Base-by-base conservation (phyloP, 2,113 vertebrate species). In the Actenoides lindsayi region DNA sequence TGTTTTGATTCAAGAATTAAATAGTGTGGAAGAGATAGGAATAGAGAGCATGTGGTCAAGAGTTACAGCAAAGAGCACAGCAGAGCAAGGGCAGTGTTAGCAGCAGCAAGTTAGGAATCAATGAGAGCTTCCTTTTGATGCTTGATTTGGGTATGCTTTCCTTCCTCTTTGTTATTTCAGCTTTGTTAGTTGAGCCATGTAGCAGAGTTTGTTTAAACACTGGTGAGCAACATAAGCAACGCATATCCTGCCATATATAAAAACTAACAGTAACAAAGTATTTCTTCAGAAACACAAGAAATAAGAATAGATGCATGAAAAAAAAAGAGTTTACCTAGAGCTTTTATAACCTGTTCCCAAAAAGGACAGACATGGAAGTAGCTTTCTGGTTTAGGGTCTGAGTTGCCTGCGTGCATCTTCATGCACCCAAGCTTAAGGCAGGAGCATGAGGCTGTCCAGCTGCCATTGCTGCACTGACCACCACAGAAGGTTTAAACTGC, bases 391-490 rank as follows among this genome's bases (percentile, higher is more conserved):
- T 71, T 78, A 37, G 53, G 7, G 13, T 35, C 53, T 62, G 11
- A 4, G 9, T 57, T 60, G 24, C 16, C 44, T 77, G 1, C 4
- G 1, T 63, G 37, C 16, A 5, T 62, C 39, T 74, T 90, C 24
- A 21, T 13, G 17, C 19, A 46, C 6, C 10, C 31, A 51, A n/a
- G 70, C 54, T 93, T 93, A 41, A 37, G 54, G 24, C 50, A 83
- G 33, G 23, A 80, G 17, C 0, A 0, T 48, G 54, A 10, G n/a
- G 25, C 59, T 23, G 3, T 80, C 48, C 16, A 16, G 17, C 21
- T 93, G 39, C 16, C 5, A 3, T 77, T 16, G 2, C 28, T 83
- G 42, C 51, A 63, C 53, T 56, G n/a, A 76, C 79, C 28, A 75
- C 37, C 51, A 20, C 46, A n/a, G 79, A 86, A 73, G 24, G 48